Percentiles rank a stretch among this genome's conserved stretches.
Conservation (phyloP, 2,797 vertebrate species). For the Zenarchopterus dispar region DNA sequence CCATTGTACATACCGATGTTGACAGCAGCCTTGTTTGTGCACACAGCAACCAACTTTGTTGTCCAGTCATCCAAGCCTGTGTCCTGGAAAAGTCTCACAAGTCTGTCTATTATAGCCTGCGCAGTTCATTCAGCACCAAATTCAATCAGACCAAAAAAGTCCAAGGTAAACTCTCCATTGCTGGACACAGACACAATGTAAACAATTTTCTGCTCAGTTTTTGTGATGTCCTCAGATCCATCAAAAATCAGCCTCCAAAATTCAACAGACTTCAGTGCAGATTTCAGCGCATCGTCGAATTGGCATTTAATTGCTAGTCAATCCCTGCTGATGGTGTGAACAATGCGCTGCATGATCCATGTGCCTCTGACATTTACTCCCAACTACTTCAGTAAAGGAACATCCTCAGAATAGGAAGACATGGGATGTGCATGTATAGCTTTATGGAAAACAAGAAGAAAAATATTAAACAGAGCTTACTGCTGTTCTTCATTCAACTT, state of each 20-base stretch:
- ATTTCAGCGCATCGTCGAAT: too few species aligned
- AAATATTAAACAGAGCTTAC: too few species aligned
- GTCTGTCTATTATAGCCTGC: not conserved
- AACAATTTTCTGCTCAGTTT: not conserved
- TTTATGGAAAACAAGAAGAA: too few species aligned
- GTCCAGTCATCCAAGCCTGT: constrained; percentile 13
- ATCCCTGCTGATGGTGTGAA: not conserved
- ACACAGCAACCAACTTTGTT: constrained; percentile 6
- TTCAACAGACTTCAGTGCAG: not conserved
- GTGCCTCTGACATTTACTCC: not conserved
- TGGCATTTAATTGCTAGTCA: too few species aligned
- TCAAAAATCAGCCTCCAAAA: not conserved
- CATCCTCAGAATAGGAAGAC: constrained; percentile 1
- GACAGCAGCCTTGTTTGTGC: fast-evolving
- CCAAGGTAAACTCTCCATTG: not conserved
- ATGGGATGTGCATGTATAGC: not conserved
- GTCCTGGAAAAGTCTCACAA: constrained; percentile 12
- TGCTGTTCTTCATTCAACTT: too few species aligned
- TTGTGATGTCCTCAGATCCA: not conserved
- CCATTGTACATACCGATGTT: not conserved
- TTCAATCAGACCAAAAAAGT: not conserved
- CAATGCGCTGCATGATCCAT: too few species aligned
- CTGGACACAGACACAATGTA: not conserved
- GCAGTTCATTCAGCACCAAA: fast-evolving
- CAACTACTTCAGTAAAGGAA: not conserved